Evolutionary conservation across 2,113 vertebrate species (phyloP).

Genomic region (Coptodon rendalli): DNA sequence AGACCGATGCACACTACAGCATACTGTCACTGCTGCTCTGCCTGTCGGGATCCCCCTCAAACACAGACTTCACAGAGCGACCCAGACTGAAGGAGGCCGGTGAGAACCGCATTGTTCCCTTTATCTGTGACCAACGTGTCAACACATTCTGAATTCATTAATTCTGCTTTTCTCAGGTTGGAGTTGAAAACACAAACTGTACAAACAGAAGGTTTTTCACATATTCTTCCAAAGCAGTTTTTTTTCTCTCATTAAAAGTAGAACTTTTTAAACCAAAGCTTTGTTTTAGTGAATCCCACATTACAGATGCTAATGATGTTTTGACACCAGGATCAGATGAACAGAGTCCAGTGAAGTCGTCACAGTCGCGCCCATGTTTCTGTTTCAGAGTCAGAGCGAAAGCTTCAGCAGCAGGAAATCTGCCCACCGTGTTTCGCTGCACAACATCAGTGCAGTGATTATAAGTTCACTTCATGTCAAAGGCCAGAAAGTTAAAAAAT

Average conservation of each 20-base stretch:
- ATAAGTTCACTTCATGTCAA: background rate
- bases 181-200: background rate
- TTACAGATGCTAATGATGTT: background rate
- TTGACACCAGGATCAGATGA: background rate
- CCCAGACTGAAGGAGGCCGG: conserved; percentile 74
- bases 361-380: background rate
- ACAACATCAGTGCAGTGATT: background rate
- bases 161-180: background rate
- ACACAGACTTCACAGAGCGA: conserved; percentile 84
- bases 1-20: conserved; percentile 82
- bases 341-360: background rate
- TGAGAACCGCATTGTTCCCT: conserved; percentile 21
- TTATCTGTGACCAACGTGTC: background rate
- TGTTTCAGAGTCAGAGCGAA: background rate
- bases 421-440: fast-evolving
- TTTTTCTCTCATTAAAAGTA: background rate
- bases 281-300: background rate
- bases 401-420: background rate
- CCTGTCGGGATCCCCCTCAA: conserved; percentile 90
- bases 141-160: background rate
- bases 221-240: background rate
- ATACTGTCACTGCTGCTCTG: conserved; percentile 84
- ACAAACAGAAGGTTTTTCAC: background rate
- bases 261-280: background rate
- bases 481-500: background rate